These are phyloP conservation scores for Lindbergichthys nudifrons DNA, from an alignment of 2,797 vertebrate species.

Conservation along the genomic window DNA sequence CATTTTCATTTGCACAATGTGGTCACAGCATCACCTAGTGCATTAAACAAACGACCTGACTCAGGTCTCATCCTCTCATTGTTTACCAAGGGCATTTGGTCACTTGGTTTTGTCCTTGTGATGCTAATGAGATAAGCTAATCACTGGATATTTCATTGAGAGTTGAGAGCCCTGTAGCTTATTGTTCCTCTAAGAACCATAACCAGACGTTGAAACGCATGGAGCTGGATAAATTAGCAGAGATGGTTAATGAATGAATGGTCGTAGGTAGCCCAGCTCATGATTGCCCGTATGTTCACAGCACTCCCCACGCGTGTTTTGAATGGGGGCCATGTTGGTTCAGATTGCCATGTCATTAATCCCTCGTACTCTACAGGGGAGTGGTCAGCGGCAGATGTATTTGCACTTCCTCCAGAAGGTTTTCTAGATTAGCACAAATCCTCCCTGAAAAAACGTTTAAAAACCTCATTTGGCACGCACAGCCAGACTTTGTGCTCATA, in stretches of 20 bases:
- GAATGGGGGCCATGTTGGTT: conserved; percentile 76
- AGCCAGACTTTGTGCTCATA: conserved; percentile 70
- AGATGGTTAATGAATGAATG: conserved; percentile 18
- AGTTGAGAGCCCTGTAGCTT: conserved; percentile 32
- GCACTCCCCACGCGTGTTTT: conserved; percentile 68
- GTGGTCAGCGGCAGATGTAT: conserved; percentile 82
- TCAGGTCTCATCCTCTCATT: conserved; percentile 52
- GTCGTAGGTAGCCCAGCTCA: conserved; percentile 30
- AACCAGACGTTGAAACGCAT: conserved; percentile 41
- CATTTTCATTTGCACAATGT: conserved; percentile 43
- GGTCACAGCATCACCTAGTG: conserved; percentile 25
- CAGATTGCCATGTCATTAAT: conserved; percentile 81
- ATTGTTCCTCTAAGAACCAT: conserved; percentile 38
- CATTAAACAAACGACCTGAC: conserved; percentile 32
- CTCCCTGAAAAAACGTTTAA: conserved; percentile 76
- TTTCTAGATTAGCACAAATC: conserved; percentile 84
- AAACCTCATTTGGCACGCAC: conserved; percentile 80
- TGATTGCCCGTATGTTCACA: conserved; percentile 69
- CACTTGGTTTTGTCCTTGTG: conserved; percentile 56
- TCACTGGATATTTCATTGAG: conserved; percentile 53
- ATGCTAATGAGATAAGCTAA: conserved; percentile 68
- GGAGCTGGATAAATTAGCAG: conserved; percentile 37
- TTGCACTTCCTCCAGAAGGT: conserved; percentile 84
- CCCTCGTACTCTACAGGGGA: conserved; percentile 78
- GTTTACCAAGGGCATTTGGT: conserved; percentile 67